These are phyloP conservation scores for Argyrosomus regius DNA, from an alignment of 2,797 vertebrate species.

Conservation along the genomic window DNA sequence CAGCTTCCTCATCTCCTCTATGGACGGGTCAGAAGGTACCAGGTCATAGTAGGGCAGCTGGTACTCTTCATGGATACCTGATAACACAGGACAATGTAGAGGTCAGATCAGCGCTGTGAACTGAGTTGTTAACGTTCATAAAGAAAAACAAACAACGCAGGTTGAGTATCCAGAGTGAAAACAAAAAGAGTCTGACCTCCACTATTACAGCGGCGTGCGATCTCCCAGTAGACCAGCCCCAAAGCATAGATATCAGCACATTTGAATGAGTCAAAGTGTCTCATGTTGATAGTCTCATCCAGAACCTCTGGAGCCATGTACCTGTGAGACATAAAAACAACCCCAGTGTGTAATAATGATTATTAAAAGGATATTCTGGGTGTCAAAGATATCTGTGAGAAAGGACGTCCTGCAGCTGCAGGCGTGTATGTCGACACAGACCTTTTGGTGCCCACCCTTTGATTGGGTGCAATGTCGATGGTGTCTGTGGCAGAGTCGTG, in stretches of 20 bases:
- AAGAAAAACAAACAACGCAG: slow-evolving; percentile 27
- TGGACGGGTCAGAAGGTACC: slow-evolving; percentile 95
- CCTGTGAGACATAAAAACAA: slow-evolving; percentile 75
- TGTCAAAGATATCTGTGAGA: slow-evolving; percentile 39
- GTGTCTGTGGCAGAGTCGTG: slow-evolving; percentile 94
- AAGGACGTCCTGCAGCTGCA: background rate
- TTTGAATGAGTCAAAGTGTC: slow-evolving; percentile 97
- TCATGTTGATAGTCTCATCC: slow-evolving; percentile 97
- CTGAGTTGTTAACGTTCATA: background rate
- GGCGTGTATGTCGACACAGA: slow-evolving; percentile 57
- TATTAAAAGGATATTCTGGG: background rate
- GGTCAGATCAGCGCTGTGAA: slow-evolving; percentile 28
- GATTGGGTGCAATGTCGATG: slow-evolving; percentile 96
- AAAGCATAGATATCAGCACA: slow-evolving; percentile 96
- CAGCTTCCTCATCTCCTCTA: slow-evolving; percentile 97
- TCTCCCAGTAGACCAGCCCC: slow-evolving; percentile 97
- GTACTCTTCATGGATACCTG: slow-evolving; percentile 96
- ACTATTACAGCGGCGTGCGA: slow-evolving; percentile 92
- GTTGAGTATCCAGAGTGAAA: slow-evolving; percentile 33
- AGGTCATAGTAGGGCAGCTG: slow-evolving; percentile 96
- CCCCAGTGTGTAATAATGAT: background rate
- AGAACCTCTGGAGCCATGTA: slow-evolving; percentile 98
- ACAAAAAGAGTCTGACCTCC: slow-evolving; percentile 87
- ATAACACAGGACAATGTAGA: slow-evolving; percentile 12
- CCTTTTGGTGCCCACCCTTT: slow-evolving; percentile 97